A percentile compares a stretch with the other conserved stretches of the same genome.
Evolutionary conservation across 2,888 invertebrate genomes (phyloP).

Genomic region (Thereva unica): DNA sequence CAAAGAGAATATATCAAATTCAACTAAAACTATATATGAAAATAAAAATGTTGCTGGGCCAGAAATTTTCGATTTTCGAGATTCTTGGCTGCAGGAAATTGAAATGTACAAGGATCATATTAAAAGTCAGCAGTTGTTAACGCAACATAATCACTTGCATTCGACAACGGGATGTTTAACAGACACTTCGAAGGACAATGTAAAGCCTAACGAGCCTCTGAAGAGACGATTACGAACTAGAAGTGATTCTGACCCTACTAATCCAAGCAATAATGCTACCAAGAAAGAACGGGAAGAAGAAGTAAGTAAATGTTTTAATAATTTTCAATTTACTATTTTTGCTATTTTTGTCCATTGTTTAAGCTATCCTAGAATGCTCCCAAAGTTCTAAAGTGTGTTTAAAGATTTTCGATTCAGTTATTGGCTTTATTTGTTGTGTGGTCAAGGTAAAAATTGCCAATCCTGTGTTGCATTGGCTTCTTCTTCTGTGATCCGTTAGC

Average conservation of each 20-base stretch:
- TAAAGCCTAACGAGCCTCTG: slow-evolving; percentile 17
- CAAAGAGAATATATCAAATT: slow-evolving; percentile 39
- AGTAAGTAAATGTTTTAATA: slow-evolving; percentile 10
- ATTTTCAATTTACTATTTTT: too few relatives aligned
- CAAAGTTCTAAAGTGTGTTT: too few relatives aligned
- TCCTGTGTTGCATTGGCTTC: too few relatives aligned
- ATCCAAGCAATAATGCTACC: neutral
- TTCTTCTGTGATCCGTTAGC: too few relatives aligned
- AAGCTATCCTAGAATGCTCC: too few relatives aligned
- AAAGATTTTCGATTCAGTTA: too few relatives aligned
- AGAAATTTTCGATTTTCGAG: slow-evolving; percentile 56
- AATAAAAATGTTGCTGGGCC: slow-evolving; percentile 41
- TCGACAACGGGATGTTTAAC: slow-evolving; percentile 12
- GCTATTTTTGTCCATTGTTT: too few relatives aligned
- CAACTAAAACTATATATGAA: slow-evolving; percentile 23
- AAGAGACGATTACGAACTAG: slow-evolving; percentile 38
- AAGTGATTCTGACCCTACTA: slow-evolving; percentile 39
- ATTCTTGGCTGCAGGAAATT: slow-evolving; percentile 56
- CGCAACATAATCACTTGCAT: slow-evolving; percentile 40
- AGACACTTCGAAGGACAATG: neutral
- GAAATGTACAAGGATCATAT: slow-evolving; percentile 40
- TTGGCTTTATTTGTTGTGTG: too few relatives aligned
- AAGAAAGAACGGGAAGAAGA: slow-evolving; percentile 25
- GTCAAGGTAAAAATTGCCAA: too few relatives aligned
- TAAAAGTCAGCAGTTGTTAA: slow-evolving; percentile 34